Evolutionary conservation across 2,113 vertebrate species (phyloP), one percentile per base, ranked within the genome.

Genomic region (Orientallactaga bullata): DNA sequence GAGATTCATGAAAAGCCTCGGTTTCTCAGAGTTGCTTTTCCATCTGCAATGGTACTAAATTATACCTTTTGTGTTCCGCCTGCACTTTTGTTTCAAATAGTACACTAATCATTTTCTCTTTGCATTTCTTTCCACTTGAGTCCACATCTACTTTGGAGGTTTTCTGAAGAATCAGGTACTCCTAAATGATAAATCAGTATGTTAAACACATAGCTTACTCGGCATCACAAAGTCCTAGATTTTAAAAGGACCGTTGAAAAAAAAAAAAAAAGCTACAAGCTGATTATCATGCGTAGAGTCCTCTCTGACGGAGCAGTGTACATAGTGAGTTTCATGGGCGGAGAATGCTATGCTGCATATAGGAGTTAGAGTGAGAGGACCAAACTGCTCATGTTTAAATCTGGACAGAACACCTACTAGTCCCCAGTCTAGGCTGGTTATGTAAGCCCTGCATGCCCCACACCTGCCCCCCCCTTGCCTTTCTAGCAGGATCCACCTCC

Each of bases 41-140:
- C 96, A 96, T 96, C 97, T 96, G 97, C 95, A 98, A 96, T 94
- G 94, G 85, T 94, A 97, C 95, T 97, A 98, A 98, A 98, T 98
- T 98, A 98, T 98, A 99, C 99, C 98, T 98, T 97, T 97, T 96
- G 83, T 98, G 97, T 96, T 97, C 97, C 35, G 96, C 84, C 92
- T 98, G 97, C 71, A 97, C 97, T 95, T 98, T 98, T 92, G 97
- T 96, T 97, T 99, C 99, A 84, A 97, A 98, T 13, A 99, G 98
- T 82, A 99, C 98, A 90, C 98, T 99, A 96, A 99, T 99, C 99
- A 99, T 99, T 98, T 98, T 99, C 98, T 99, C 99, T 97, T 98
- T 99, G 98, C 99, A 99, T 95, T 98, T 99, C 98, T 98, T 99
- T 97, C 99, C 99, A 47, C 98, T 98, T 74, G 99, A 99, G 97